These are phyloP conservation scores for Palythoa caribaeorum DNA, from an alignment of 92 coral and sea anemone genomes.

Conservation along the genomic window DNA sequence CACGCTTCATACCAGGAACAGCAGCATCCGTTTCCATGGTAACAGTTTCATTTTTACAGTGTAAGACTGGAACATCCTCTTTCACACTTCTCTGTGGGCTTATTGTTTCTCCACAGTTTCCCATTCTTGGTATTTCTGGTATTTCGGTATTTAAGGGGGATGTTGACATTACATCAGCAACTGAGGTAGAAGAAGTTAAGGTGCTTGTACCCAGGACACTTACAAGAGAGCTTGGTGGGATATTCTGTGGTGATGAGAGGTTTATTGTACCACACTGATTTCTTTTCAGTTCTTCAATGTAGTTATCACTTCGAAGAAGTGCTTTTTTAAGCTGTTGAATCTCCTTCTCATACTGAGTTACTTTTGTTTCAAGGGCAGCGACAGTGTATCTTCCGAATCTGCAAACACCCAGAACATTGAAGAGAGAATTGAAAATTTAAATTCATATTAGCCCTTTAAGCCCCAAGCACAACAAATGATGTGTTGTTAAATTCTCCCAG, in stretches of 20 bases:
- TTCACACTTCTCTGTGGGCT: conserved; percentile 11
- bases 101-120: background rate
- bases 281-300: conserved; percentile 85
- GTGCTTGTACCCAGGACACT: conserved; percentile 23
- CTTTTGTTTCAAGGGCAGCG: conserved; percentile 91
- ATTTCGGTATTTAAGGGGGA: conserved; percentile 8
- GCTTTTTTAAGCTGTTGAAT: conserved; percentile 91
- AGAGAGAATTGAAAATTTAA: no score
- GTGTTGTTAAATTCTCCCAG: no score
- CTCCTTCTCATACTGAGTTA: conserved; percentile 93
- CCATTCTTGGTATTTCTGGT: background rate
- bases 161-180: background rate
- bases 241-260: conserved; percentile 4
- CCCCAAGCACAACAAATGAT: no score
- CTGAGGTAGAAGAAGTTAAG: background rate
- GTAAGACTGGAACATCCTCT: conserved; percentile 28
- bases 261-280: conserved; percentile 54
- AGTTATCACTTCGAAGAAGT: conserved; percentile 81
- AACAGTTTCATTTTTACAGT: conserved; percentile 26
- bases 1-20: background rate
- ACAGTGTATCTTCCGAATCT: conserved; percentile 95
- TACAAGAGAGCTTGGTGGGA: background rate
- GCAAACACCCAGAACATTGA: background rate
- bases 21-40: conserved; percentile 11
- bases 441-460: no score